These are phyloP conservation scores for Otus scops DNA, from an alignment of 2,797 vertebrate species.

Conservation along the genomic window DNA sequence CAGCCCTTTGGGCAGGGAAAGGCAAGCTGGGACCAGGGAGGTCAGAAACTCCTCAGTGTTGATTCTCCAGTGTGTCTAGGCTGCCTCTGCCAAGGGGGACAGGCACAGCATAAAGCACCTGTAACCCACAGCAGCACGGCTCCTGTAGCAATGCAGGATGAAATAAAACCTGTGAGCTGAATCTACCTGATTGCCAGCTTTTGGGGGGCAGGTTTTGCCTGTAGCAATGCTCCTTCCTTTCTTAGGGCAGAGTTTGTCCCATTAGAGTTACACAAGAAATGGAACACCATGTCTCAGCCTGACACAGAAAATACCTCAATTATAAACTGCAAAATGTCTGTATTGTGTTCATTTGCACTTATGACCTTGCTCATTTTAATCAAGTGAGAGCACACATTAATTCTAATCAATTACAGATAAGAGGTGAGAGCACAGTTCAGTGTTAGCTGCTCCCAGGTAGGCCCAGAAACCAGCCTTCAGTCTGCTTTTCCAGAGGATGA, in stretches of 20 bases:
- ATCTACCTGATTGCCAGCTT: not conserved
- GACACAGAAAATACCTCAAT: not conserved
- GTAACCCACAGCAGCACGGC: not conserved
- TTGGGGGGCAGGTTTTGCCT: not conserved
- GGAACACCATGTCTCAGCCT: not conserved
- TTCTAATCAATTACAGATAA: not conserved
- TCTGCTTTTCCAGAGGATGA: not conserved
- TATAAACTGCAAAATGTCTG: not conserved
- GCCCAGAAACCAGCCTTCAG: not conserved
- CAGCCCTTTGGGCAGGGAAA: not conserved
- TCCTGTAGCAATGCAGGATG: not conserved
- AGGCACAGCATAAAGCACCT: not conserved
- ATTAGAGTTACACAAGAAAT: not conserved
- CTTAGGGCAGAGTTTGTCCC: not conserved
- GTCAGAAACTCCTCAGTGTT: not conserved
- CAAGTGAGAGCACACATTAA: not conserved
- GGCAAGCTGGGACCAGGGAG: not conserved
- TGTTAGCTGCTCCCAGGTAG: not conserved
- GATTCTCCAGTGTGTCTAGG: not conserved
- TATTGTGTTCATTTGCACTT: not conserved
- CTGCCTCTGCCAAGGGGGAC: not conserved
- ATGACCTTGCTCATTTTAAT: not conserved
- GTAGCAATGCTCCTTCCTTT: not conserved
- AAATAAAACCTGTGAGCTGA: not conserved
- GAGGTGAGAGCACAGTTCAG: not conserved